phyloP scores from a whole-genome alignment of 1,140 invertebrate species.

The Eurosta solidaginis region DNA sequence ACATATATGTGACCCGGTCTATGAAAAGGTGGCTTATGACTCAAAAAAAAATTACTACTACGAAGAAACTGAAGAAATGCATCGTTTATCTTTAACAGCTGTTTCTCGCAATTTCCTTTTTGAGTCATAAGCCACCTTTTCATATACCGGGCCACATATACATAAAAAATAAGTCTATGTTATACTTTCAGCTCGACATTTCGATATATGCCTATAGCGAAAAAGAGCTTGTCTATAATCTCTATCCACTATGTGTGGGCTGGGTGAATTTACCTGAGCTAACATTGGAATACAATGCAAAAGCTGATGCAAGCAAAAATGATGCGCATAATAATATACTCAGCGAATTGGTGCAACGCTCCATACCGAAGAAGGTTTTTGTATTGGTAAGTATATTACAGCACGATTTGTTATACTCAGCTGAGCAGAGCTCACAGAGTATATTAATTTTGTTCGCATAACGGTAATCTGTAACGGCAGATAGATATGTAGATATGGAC shows the following conservation, averaged over 20 bases:
- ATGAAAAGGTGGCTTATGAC: too few species aligned
- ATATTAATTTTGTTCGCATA: too few species aligned
- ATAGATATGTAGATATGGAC: too few species aligned
- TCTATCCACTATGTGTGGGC: constrained; percentile 57
- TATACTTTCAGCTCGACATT: constrained; percentile 47
- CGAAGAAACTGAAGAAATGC: too few species aligned
- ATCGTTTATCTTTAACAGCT: too few species aligned
- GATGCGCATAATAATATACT: constrained; percentile 52
- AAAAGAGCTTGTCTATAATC: constrained; percentile 55
- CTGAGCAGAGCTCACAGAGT: too few species aligned
- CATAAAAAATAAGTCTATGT: too few species aligned
- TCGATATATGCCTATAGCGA: constrained; percentile 56
- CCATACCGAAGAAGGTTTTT: constrained; percentile 58
- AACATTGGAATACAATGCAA: constrained; percentile 54
- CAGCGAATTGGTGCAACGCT: constrained; percentile 52
- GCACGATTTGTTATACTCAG: not conserved
- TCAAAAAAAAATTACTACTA: too few species aligned
- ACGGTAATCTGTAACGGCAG: too few species aligned
- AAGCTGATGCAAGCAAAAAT: constrained; percentile 53
- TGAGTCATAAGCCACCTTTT: too few species aligned
- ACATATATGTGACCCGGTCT: too few species aligned
- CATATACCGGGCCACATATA: not conserved
- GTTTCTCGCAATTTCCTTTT: too few species aligned
- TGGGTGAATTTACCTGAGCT: constrained; percentile 57
- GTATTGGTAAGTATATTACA: constrained; percentile 47